phyloP scores from a whole-genome alignment of 2,888 invertebrate species.

The Tachystola acroxantha region DNA sequence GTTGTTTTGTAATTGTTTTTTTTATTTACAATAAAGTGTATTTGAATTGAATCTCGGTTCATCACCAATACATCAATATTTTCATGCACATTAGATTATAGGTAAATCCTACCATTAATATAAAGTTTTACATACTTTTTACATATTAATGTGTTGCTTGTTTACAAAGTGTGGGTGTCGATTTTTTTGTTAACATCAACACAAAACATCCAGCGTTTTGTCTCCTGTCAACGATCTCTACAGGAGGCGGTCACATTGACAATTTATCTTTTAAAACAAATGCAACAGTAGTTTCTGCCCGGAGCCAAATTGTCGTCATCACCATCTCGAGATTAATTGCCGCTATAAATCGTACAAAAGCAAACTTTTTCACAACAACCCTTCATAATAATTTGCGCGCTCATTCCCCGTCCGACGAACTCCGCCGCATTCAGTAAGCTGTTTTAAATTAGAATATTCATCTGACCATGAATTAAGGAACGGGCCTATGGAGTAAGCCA shows the following conservation, averaged over 20 bases:
- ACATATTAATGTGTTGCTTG: too few species aligned
- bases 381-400: slow-evolving; percentile 44
- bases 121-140: too few species aligned
- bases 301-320: slow-evolving; percentile 17
- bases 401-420: slow-evolving; percentile 53
- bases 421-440: slow-evolving; percentile 45
- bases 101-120: too few species aligned
- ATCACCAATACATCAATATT: too few species aligned
- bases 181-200: neutral
- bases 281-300: slow-evolving; percentile 11
- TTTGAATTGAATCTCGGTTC: too few species aligned
- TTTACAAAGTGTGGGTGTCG: too few species aligned
- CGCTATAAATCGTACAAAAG: slow-evolving; percentile 38
- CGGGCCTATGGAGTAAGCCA: too few species aligned
- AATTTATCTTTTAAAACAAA: slow-evolving; percentile 7
- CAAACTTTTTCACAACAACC: slow-evolving; percentile 31
- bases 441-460: slow-evolving; percentile 63
- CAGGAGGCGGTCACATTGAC: neutral
- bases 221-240: neutral
- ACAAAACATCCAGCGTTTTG: neutral
- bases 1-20: too few species aligned
- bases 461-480: too few species aligned
- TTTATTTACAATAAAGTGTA: too few species aligned
- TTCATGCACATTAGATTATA: too few species aligned
- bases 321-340: slow-evolving; percentile 16